phyloP scores from a whole-genome alignment of 1,140 invertebrate species.

The Mamestra configurata region DNA sequence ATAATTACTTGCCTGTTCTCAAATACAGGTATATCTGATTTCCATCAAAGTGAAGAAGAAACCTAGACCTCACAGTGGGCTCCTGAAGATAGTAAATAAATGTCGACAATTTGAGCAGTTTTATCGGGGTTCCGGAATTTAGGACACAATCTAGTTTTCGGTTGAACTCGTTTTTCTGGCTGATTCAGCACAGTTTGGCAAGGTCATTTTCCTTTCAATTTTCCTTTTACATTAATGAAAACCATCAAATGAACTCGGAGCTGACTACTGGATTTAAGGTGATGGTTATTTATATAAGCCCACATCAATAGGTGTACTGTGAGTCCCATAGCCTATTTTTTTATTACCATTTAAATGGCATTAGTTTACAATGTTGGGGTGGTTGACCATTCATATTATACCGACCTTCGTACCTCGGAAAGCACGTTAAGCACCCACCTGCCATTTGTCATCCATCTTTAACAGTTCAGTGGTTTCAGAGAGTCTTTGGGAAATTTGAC shows the following conservation, averaged over 20 bases:
- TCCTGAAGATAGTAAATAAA: not conserved
- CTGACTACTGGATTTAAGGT: not conserved
- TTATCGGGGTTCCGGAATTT: conserved; percentile 17
- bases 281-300: not conserved
- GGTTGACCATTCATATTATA: too few species aligned
- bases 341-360: too few species aligned
- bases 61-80: too few species aligned
- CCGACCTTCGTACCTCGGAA: too few species aligned
- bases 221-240: conserved; percentile 27
- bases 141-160: conserved; percentile 24
- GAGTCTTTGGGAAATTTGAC: too few species aligned
- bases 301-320: too few species aligned
- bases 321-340: too few species aligned
- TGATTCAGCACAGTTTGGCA: not conserved
- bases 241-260: not conserved
- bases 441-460: too few species aligned
- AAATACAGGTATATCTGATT: too few species aligned
- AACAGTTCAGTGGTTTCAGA: too few species aligned
- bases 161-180: not conserved
- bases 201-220: not conserved
- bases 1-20: not conserved
- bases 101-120: not conserved
- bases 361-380: too few species aligned
- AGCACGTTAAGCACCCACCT: too few species aligned
- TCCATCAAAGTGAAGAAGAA: conserved; percentile 6